phyloP scores from a whole-genome alignment of 2,888 invertebrate genomes.

The Sphaeridia pumilis region DNA sequence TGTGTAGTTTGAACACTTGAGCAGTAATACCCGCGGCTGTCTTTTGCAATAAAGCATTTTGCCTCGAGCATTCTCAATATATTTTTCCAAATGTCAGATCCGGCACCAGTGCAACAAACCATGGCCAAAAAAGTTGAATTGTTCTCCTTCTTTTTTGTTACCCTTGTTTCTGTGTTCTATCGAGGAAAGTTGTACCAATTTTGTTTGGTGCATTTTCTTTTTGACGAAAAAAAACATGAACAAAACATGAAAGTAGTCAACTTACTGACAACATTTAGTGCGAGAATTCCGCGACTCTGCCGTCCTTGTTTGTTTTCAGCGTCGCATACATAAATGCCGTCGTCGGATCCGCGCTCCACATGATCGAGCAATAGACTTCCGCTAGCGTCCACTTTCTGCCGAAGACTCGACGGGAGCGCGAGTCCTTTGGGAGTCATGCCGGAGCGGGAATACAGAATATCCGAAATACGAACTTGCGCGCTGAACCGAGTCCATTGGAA shows the following conservation, averaged over 20 bases:
- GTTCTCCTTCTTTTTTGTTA: too few relatives aligned
- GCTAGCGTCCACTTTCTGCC: slow-evolving; percentile 41
- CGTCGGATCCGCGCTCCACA: slow-evolving; percentile 42
- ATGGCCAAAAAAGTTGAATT: too few relatives aligned
- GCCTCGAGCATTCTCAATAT: too few relatives aligned
- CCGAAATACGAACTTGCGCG: slow-evolving; percentile 10
- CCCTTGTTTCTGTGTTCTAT: too few relatives aligned
- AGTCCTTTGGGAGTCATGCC: slow-evolving; percentile 7
- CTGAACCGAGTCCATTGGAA: slow-evolving; percentile 45
- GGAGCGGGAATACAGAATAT: slow-evolving; percentile 4
- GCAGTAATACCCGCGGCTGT: too few relatives aligned
- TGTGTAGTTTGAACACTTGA: too few relatives aligned
- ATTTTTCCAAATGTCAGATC: too few relatives aligned
- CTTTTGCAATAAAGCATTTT: too few relatives aligned
- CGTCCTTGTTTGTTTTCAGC: slow-evolving; percentile 42
- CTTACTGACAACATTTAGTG: slow-evolving; percentile 44
- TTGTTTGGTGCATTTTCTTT: neutral
- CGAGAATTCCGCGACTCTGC: slow-evolving; percentile 40
- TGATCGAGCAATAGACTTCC: slow-evolving; percentile 42
- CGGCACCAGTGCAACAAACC: too few relatives aligned
- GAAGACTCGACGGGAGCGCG: slow-evolving; percentile 39
- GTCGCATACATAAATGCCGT: slow-evolving; percentile 43
- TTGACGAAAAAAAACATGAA: neutral
- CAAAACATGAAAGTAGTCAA: slow-evolving; percentile 17
- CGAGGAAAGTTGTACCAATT: too few relatives aligned